Evolutionary conservation across 1,140 invertebrate genomes (phyloP).

Genomic region (Caenorhabditis latens): DNA sequence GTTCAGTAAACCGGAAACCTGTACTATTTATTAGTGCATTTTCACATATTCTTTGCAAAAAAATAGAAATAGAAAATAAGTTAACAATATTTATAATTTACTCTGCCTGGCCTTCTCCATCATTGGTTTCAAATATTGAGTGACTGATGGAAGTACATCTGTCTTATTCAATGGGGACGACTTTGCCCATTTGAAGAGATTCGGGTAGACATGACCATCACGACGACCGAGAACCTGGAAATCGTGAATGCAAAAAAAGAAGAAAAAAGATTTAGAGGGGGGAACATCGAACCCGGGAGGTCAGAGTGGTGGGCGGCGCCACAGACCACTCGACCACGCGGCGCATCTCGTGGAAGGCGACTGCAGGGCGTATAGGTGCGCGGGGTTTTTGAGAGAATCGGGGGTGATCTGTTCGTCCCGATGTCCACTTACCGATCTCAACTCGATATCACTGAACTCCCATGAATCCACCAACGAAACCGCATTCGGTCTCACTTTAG

Average conservation of each 20-base stretch:
- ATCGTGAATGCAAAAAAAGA: too few species aligned
- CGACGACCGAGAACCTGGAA: constrained; percentile 83
- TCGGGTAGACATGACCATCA: constrained; percentile 91
- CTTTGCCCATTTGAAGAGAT: constrained; percentile 87
- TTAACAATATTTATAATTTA: too few species aligned
- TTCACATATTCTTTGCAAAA: neutral
- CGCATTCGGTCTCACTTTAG: constrained; percentile 83
- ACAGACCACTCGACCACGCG: too few species aligned
- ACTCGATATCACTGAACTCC: constrained; percentile 86
- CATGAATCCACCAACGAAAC: constrained; percentile 91
- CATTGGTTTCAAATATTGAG: constrained; percentile 71
- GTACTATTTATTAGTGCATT: constrained; percentile 35
- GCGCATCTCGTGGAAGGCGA: too few species aligned
- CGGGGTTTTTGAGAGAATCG: too few species aligned
- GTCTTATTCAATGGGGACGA: constrained; percentile 89
- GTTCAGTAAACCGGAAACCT: neutral
- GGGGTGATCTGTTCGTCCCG: too few species aligned
- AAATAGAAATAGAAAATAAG: neutral
- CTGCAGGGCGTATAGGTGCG: too few species aligned
- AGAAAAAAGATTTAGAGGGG: too few species aligned
- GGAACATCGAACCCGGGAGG: too few species aligned
- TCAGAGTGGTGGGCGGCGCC: too few species aligned
- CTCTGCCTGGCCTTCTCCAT: constrained; percentile 66
- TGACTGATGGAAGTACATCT: constrained; percentile 74
- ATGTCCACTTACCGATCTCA: constrained; percentile 82